A percentile compares a stretch with the other conserved stretches of the same genome.
These are phyloP conservation scores for Drosophila saltans DNA, from an alignment of 1,140 invertebrate genomes.

Conservation along the genomic window DNA sequence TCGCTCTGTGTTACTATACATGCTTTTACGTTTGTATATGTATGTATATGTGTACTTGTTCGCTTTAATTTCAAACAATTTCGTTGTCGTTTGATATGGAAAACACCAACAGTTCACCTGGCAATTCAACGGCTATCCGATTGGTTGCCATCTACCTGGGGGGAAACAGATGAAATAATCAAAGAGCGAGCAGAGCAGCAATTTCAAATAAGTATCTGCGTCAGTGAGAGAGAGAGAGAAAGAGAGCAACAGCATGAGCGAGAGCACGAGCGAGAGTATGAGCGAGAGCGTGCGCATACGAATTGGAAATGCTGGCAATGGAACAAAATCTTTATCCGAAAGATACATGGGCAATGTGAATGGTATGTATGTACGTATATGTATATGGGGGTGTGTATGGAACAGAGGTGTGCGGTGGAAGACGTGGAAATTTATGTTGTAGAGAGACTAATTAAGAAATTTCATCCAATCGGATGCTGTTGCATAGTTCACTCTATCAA, in stretches of 20 bases:
- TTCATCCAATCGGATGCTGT: conserved; percentile 17
- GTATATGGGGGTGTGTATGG: conserved; percentile 12
- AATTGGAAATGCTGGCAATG: conserved; percentile 61
- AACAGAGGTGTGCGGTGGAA: not conserved
- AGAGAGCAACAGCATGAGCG: not conserved
- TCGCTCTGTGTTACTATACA: not conserved
- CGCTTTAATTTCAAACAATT: conserved; percentile 19
- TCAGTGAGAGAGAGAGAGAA: conserved; percentile 19
- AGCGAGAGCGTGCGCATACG: conserved; percentile 70
- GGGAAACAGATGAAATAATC: conserved; percentile 71
- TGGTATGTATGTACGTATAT: not conserved
- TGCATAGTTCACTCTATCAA: conserved; percentile 3
- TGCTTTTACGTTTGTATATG: not conserved
- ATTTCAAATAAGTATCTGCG: conserved; percentile 8
- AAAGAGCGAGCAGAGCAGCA: conserved; percentile 42
- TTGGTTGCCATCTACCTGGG: conserved; percentile 51
- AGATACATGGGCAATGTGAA: not conserved
- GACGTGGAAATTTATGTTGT: conserved; percentile 7
- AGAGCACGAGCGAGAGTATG: not conserved
- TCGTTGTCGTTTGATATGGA: conserved; percentile 24
- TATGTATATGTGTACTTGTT: not conserved
- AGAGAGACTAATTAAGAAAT: conserved; percentile 12
- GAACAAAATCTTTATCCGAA: conserved; percentile 49
- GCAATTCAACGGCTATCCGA: conserved; percentile 72
- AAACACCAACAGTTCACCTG: conserved; percentile 68